These are phyloP conservation scores for Cetoscarus ocellatus DNA, from an alignment of 2,797 vertebrate species.

Conservation along the genomic window DNA sequence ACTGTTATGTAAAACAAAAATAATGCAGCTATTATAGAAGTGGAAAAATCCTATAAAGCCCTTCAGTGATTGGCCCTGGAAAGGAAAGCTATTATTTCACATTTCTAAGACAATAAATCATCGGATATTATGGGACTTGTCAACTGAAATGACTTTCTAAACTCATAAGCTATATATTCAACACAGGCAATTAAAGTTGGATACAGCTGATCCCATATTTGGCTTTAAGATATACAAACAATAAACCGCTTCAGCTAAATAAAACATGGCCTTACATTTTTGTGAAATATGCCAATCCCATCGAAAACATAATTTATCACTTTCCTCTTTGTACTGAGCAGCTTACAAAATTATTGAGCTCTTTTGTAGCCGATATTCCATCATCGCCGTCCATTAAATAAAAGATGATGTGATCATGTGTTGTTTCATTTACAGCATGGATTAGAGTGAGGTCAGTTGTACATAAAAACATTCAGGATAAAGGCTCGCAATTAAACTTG, in stretches of 20 bases:
- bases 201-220: slow-evolving; percentile 61
- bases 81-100: slow-evolving; percentile 76
- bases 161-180: slow-evolving; percentile 66
- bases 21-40: slow-evolving; percentile 73
- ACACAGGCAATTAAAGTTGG: slow-evolving; percentile 64
- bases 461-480: slow-evolving; percentile 43
- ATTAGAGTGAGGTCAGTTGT: slow-evolving; percentile 54
- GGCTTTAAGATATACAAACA: slow-evolving; percentile 64
- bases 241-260: slow-evolving; percentile 58
- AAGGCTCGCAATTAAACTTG: slow-evolving; percentile 55
- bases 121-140: slow-evolving; percentile 68
- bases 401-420: slow-evolving; percentile 41
- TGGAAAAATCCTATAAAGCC: slow-evolving; percentile 80
- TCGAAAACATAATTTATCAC: slow-evolving; percentile 41
- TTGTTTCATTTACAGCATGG: slow-evolving; percentile 48
- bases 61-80: slow-evolving; percentile 71
- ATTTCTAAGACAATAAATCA: slow-evolving; percentile 78
- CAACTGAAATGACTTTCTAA: slow-evolving; percentile 66
- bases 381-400: slow-evolving; percentile 42
- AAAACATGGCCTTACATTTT: slow-evolving; percentile 60
- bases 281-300: slow-evolving; percentile 47
- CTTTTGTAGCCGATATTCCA: slow-evolving; percentile 26
- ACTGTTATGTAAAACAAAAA: slow-evolving; percentile 70
- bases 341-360: slow-evolving; percentile 20
- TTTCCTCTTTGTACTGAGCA: slow-evolving; percentile 36